These are phyloP conservation scores for Clarias magur DNA, from an alignment of 2,113 vertebrate genomes.

Conservation along the genomic window DNA sequence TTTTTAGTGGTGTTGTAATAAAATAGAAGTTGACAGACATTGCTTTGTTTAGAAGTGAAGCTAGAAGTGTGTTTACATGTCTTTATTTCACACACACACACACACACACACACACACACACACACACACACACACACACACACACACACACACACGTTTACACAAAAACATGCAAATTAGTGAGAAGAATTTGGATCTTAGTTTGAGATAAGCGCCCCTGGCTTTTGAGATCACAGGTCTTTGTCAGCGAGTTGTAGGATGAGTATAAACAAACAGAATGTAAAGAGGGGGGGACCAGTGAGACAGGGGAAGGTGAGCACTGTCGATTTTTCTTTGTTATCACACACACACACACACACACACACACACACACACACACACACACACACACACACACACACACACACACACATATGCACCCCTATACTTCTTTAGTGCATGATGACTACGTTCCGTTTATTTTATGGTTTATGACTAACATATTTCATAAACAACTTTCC, in stretches of 20 bases:
- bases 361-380: neutral
- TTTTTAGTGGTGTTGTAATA: no score
- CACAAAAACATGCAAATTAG: constrained; percentile 33
- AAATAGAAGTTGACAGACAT: no score
- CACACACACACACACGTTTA: constrained; percentile 15
- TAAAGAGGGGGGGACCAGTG: neutral
- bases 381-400: constrained; percentile 8
- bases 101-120: no score
- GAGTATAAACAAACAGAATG: constrained; percentile 18
- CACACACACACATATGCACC: neutral
- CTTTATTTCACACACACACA: no score
- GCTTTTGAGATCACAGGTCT: neutral
- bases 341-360: neutral
- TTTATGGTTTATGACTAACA: neutral
- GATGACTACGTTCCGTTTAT: constrained; percentile 11
- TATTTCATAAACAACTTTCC: constrained; percentile 17
- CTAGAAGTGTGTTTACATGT: no score
- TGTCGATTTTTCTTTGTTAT: neutral
- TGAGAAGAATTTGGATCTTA: constrained; percentile 22
- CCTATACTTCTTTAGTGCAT: neutral
- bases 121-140: neutral
- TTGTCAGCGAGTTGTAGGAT: constrained; percentile 25
- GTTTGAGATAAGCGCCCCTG: neutral
- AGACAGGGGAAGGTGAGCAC: neutral
- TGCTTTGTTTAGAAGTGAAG: no score